Evolutionary conservation across 2,888 invertebrate species (phyloP).

Genomic region (Hedya salicella): DNA sequence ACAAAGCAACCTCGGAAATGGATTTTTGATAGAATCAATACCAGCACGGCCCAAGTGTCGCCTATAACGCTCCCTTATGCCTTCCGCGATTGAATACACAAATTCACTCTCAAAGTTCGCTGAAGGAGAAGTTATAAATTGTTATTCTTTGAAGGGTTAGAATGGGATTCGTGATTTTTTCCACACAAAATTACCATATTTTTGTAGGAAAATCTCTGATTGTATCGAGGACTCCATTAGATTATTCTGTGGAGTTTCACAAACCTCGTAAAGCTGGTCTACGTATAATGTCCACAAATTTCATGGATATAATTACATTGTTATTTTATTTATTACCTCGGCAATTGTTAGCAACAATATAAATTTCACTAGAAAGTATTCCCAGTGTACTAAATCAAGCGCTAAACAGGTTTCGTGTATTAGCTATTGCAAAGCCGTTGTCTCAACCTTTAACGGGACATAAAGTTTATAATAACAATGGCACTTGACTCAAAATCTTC

Average conservation of each 20-base stretch:
- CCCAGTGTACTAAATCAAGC: constrained; percentile 78
- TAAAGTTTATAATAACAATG: constrained; percentile 70
- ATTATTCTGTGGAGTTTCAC: constrained; percentile 12
- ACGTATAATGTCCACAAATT: constrained; percentile 40
- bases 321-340: constrained; percentile 62
- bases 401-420: constrained; percentile 66
- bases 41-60: constrained; percentile 73
- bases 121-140: constrained; percentile 76
- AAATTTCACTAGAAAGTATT: constrained; percentile 71
- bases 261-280: constrained; percentile 15
- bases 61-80: constrained; percentile 73
- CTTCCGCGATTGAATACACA: constrained; percentile 73
- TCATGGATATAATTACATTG: constrained; percentile 43
- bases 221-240: constrained; percentile 22
- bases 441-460: constrained; percentile 74
- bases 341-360: constrained; percentile 69
- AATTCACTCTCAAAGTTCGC: constrained; percentile 78
- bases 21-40: constrained; percentile 83
- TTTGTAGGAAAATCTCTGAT: constrained; percentile 34
- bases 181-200: constrained; percentile 43
- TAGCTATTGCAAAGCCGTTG: constrained; percentile 61
- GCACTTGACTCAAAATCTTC: constrained; percentile 75
- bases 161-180: constrained; percentile 46
- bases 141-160: constrained; percentile 74
- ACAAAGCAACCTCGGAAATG: constrained; percentile 59